Base-by-base conservation (phyloP, 1,140 invertebrate genomes). In the Pachyrhynchus sulphureomaculatus region DNA sequence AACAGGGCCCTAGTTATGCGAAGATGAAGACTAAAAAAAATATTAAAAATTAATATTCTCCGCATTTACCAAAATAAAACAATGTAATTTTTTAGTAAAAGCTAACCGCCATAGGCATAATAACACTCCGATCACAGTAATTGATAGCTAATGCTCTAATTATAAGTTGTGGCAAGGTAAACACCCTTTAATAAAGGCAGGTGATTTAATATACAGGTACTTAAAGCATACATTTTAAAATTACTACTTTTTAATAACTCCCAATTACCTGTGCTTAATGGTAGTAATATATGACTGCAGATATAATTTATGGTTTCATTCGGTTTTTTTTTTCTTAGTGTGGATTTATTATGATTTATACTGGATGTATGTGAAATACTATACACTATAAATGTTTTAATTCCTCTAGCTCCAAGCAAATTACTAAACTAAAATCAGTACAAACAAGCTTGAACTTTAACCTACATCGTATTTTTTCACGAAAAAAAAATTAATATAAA, bases 101-200 rank as follows among this genome's bases (percentile, higher is more conserved):
- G 41, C 54, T 24, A n/a, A 57, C 42, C 42, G 45, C 54, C 54
- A 48, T 21, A 26, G 54, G 34, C 26, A 37, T 57, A 57, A 57
- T 57, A 48, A 48, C 45, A 36, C n/a, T n/a, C 42, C 54, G 54
- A 48, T 57, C 54, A 26, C 52, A 41, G 54, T 36, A 57, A 57
- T 57, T 47, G 54, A 57, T 57, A 57, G 54, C 54, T 57, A 57
- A 57, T 57, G 41, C 34, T 33, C 41, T 57, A 57, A 57, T 57
- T 57, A 57, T 15, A 41, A 48, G 17, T 57, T 57, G 42, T 18
- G 39, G 41, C 42, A 57, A 57, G 54, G 54, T 57, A 57, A 57
- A 57, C 54, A 57, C 54, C 54, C 54, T 39, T 57, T 48, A 48
- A 57, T 57, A 57, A 57, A 47, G 36, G 54, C 54, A 45, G 42